Evolutionary conservation across 1,140 invertebrate genomes (phyloP), one percentile per base, ranked within the genome.

Genomic region (Galendromus occidentalis): DNA sequence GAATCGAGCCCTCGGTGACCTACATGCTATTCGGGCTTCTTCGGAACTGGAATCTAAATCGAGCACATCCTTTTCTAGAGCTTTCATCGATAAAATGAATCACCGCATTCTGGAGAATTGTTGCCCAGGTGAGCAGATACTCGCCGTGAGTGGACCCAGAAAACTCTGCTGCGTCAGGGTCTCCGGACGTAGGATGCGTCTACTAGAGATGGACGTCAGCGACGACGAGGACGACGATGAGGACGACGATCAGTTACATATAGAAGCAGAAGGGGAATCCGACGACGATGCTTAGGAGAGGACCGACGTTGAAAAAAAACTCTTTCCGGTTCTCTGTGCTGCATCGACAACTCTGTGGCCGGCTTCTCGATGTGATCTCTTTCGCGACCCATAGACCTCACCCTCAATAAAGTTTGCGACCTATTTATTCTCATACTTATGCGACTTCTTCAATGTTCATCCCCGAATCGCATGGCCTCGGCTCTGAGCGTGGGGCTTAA

Each of bases 161-260:
- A 59, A 59, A 17, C 51, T 59, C 14, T 59, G 51, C 9, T 59
- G 51, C 22, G 20, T 59, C 22, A 17, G 51, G 14, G 51, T 59
- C 9, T 29, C 25, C 22, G 51, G 51, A 59, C 51, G 51, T 4
- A 25, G 51, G 9, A 59, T 59, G 51, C 14, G 51, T 5, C 9
- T 59, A 22, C 51, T 59, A 2, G 51, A 59, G 20, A 59, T 59
- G 51, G 51, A 59, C 51, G 51, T 59, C 51, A 59, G 25, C 51
- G 51, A 59, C 14, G 51, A 59, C 51, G 51, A 59, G 14, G 51
- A 59, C 6, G 51, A 59, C 4, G 65, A 33, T 20, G 45, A 64
- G n/a, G 44, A 7, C 51, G 55, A 33, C n/a, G 41, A 66, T 45
- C 22, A 66, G 7, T 28, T n/a, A 1, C 22, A 65, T 7, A 44